These are phyloP conservation scores for Albula goreensis DNA, from an alignment of 2,113 vertebrate genomes.

Conservation along the genomic window DNA sequence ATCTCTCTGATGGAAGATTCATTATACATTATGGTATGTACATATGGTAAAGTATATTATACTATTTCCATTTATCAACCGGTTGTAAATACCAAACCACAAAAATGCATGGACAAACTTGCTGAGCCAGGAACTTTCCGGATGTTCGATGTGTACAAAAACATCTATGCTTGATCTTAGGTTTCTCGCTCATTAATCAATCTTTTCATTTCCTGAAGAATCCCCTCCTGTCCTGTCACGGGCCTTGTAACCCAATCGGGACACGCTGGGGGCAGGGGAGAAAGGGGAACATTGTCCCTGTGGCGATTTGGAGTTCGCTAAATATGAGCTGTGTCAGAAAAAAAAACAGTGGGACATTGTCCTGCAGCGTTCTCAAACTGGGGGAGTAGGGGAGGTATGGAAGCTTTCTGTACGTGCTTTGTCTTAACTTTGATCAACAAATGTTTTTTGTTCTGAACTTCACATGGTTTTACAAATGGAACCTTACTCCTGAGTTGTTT, in stretches of 20 bases:
- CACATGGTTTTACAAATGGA: background rate
- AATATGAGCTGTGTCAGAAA: background rate
- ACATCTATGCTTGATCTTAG: background rate
- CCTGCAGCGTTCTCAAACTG: background rate
- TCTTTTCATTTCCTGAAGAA: background rate
- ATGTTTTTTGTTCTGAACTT: background rate
- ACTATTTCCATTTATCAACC: too few species aligned
- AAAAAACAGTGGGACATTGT: constrained; percentile 1
- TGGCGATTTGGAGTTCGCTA: background rate
- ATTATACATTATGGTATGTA: too few species aligned
- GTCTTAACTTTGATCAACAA: background rate
- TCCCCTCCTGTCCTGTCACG: background rate
- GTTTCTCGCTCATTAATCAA: constrained; percentile 1
- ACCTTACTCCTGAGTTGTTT: too few species aligned
- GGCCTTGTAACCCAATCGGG: constrained; percentile 4
- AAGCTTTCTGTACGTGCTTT: background rate
- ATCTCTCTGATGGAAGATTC: too few species aligned
- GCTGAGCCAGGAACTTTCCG: background rate
- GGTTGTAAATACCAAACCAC: background rate
- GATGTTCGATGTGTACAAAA: constrained; percentile 4
- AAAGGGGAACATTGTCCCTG: background rate
- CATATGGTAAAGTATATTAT: too few species aligned
- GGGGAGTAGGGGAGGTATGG: background rate
- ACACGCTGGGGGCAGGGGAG: background rate
- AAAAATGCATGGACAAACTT: background rate